These are phyloP conservation scores for Tipula vernalis DNA, from an alignment of 2,888 invertebrate genomes.

Conservation along the genomic window DNA sequence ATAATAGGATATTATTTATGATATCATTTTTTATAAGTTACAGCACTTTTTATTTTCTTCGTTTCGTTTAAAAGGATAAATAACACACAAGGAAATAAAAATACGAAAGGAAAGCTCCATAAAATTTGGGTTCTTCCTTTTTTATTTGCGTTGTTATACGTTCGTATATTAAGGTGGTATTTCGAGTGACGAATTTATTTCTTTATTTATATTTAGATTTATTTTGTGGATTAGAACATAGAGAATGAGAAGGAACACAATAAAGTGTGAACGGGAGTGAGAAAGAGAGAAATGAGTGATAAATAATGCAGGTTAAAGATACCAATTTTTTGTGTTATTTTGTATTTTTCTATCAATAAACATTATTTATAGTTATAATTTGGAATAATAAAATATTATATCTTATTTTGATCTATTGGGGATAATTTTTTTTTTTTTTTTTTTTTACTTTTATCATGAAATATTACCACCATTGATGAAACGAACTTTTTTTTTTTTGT, in stretches of 20 bases:
- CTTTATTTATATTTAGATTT: background rate
- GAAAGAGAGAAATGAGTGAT: background rate
- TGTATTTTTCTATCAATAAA: background rate
- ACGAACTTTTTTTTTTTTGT: background rate
- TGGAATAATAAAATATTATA: slow-evolving; percentile 4
- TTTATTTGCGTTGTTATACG: background rate
- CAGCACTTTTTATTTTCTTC: background rate
- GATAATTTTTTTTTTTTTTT: background rate
- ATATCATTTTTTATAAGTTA: background rate
- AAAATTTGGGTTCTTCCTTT: background rate
- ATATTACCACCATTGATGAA: background rate
- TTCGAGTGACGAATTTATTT: background rate
- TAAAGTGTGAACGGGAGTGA: background rate
- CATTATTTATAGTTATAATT: slow-evolving; percentile 4
- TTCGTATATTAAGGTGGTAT: background rate
- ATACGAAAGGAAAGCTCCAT: background rate
- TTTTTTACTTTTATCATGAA: background rate
- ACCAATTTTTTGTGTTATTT: background rate
- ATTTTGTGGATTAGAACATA: background rate
- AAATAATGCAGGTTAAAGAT: background rate
- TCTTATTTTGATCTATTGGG: background rate
- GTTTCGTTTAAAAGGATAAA: background rate
- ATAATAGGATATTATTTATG: background rate
- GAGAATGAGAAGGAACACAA: background rate
- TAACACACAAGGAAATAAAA: background rate